phyloP scores from a whole-genome alignment of 2,888 invertebrate genomes.

The Zygothrica quintamaculata region DNA sequence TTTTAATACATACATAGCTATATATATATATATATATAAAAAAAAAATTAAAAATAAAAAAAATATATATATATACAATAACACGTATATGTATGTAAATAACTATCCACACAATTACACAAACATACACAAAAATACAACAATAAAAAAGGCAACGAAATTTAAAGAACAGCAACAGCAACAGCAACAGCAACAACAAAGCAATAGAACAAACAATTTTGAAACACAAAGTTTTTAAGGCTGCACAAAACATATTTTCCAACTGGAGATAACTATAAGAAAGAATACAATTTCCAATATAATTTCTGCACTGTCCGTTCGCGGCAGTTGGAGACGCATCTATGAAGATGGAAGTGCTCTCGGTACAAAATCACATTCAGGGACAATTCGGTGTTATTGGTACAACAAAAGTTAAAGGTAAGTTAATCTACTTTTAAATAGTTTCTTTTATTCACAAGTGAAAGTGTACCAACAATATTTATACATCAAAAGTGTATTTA shows the following conservation, averaged over 20 bases:
- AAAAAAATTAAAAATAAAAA: too few relatives aligned
- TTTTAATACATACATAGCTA: conserved; percentile 67
- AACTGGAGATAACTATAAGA: conserved; percentile 26
- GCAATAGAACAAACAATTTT: conserved; percentile 10
- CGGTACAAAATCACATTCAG: conserved; percentile 90
- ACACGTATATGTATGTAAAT: conserved; percentile 42
- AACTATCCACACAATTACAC: conserved; percentile 18
- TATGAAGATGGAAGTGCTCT: conserved; percentile 91
- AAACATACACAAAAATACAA: conserved; percentile 8
- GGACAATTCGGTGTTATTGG: conserved; percentile 88
- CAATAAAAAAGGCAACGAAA: conserved; percentile 43
- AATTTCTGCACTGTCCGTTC: conserved; percentile 31
- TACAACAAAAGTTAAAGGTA: conserved; percentile 88
- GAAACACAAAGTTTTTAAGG: conserved; percentile 1
- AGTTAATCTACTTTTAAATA: conserved; percentile 83
- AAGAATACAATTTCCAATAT: conserved; percentile 45
- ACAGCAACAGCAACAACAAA: conserved; percentile 15
- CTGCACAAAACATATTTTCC: conserved; percentile 37
- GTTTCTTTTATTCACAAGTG: too few relatives aligned
- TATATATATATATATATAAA: conserved; percentile 38
- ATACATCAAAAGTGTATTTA: neutral
- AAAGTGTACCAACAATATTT: neutral
- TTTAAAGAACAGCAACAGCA: conserved; percentile 22
- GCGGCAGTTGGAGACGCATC: conserved; percentile 32
- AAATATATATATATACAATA: too few relatives aligned